phyloP scores from a whole-genome alignment of 2,113 vertebrate genomes.

The Myocastor coypus region DNA sequence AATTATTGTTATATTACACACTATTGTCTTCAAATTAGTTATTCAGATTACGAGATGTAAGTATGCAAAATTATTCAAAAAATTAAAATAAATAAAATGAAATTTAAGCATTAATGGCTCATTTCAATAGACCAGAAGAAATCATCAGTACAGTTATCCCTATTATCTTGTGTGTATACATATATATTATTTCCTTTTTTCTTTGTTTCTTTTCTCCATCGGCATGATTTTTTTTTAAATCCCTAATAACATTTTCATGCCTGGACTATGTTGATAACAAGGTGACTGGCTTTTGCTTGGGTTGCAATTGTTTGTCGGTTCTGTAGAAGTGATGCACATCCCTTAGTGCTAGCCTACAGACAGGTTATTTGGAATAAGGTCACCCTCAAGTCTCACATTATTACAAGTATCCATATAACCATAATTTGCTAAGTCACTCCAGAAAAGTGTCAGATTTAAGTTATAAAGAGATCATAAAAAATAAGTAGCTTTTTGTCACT shows the following conservation, averaged over 20 bases:
- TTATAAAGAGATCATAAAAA: neutral
- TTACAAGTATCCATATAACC: neutral
- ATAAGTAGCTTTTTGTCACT: neutral
- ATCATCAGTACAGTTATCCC: too few species aligned
- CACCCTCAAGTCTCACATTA: neutral
- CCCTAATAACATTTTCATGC: neutral
- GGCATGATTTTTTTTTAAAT: neutral
- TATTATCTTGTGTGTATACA: too few species aligned
- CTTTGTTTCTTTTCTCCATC: too few species aligned
- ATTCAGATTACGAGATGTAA: too few species aligned
- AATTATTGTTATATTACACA: too few species aligned
- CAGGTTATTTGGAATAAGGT: neutral
- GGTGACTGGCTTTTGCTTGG: neutral
- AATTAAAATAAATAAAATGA: too few species aligned
- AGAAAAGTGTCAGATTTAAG: neutral
- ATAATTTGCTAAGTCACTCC: neutral
- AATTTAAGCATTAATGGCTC: too few species aligned
- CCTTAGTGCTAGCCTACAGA: neutral
- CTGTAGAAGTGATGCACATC: neutral
- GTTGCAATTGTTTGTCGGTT: neutral
- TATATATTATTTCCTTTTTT: too few species aligned
- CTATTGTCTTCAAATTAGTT: too few species aligned
- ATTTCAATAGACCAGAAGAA: too few species aligned
- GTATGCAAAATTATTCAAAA: too few species aligned
- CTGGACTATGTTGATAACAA: neutral